phyloP scores from a whole-genome alignment of 2,888 invertebrate genomes.

The Argyresthia goedartella region DNA sequence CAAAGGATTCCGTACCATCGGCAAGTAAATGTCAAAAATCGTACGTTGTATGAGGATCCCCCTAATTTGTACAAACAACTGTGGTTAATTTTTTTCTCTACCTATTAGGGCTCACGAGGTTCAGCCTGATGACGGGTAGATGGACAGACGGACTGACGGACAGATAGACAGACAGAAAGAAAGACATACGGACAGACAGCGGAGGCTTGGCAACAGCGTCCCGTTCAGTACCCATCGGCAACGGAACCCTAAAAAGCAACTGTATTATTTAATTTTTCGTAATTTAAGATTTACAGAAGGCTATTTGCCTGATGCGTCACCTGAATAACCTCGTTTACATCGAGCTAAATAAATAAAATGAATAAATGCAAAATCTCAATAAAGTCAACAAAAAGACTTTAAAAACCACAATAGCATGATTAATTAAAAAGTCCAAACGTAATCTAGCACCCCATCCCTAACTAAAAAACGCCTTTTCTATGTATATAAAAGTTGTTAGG shows the following conservation, averaged over 20 bases:
- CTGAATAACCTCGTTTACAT: too few relatives aligned
- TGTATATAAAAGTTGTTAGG: constrained; percentile 11
- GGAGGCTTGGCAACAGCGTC: too few relatives aligned
- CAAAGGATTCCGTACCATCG: not conserved
- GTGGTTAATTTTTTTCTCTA: not conserved
- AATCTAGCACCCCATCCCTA: not conserved
- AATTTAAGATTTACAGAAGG: too few relatives aligned
- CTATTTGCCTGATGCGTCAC: too few relatives aligned
- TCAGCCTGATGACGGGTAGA: too few relatives aligned
- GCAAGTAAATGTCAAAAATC: not conserved
- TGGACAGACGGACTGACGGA: too few relatives aligned
- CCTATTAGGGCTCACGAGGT: not conserved
- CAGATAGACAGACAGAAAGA: too few relatives aligned
- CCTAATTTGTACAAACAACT: not conserved
- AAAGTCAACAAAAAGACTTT: not conserved
- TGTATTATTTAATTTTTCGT: too few relatives aligned
- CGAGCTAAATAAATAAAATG: not conserved
- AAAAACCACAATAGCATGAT: not conserved
- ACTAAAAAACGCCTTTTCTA: constrained; percentile 6
- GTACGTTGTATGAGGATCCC: too few relatives aligned
- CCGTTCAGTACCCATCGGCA: not conserved
- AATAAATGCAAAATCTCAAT: not conserved
- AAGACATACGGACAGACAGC: too few relatives aligned
- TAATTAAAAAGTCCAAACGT: constrained; percentile 2
- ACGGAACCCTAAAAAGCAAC: not conserved